Evolutionary conservation across 2,888 invertebrate species (phyloP), one percentile per base, ranked within the genome.

Genomic region (Craniophora ligustri): DNA sequence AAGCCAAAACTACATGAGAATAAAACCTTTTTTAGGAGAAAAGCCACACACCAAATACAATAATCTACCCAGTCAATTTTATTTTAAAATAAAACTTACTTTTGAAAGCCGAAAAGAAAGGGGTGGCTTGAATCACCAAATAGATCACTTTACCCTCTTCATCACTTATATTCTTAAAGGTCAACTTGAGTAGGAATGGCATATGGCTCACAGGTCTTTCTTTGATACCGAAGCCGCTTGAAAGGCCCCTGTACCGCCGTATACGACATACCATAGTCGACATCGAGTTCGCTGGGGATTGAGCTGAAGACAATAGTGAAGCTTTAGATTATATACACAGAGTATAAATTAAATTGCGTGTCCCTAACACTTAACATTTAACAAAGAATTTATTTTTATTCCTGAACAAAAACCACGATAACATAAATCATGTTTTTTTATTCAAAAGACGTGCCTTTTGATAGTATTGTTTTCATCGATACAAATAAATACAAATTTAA

Each of bases 51-150:
- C 3, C 3, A 23, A 2, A 23, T 8, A 3, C 23, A 10, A 23
- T 23, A 26, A 26, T 26, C 4, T 4, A 5, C 3, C n/a, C 15
- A 5, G 1, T 39, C 10, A 4, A 14, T 14, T 14, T 10, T 26
- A n/a, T n/a, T 10, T 21, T 14, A 32, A 19, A 38, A 38, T 13
- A 7, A 21, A 10, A 84, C 89, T 88, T 91, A 98, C 98, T 94
- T 95, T 95, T 96, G 82, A 97, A 98, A 10, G 96, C 95, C 6
- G 97, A 96, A 70, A 92, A 94, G 21, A 97, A 95, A 0, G 96
- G 96, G 2, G 95, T 95, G 1, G 97, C 97, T 47, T 95, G 95
- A 55, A 97, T 95, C 32, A 97, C 94, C 19, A 96, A 85, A 75
- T 95, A 95, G 76, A 95, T 94, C 11, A 94, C 94, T 54, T 93